Base-by-base conservation (phyloP, 2,888 invertebrate genomes). In the Eupithecia insigniata region DNA sequence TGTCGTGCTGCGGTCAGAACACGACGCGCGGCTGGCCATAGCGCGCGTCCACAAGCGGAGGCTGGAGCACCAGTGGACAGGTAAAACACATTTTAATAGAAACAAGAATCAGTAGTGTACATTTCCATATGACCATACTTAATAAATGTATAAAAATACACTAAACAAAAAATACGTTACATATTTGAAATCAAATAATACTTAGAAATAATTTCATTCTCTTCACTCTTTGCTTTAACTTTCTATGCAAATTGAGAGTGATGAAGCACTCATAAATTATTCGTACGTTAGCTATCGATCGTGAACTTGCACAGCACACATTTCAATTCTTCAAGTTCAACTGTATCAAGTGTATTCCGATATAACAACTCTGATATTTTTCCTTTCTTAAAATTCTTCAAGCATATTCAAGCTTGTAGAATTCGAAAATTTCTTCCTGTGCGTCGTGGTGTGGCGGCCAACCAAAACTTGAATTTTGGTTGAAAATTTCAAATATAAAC, bases 1-100 rank as follows among this genome's bases (percentile, higher is more conserved):
- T 30, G 95, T 98, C 0, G 95, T 96, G 83, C 96, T 98, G 1
- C 95, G 96, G 0, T 95, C 96, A 1, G 93, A 96, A 72, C 96
- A 96, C 84, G 97, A 97, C 82, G 96, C 96, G 0, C 95, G 96
- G 69, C 94, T 96, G 30, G 96, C 97, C 43, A 97, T 98, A 78
- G 97, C 98, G 0, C 96, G 97, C 83, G 94, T 98, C 66, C 98
- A 98, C 89, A 96, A 97, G 71, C 96, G 96, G 72, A 97, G 97
- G 84, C 94, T 98, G 72, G 98, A 92, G 77, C 86, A 87, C 84
- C 87, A 88, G 61, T 93, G 93, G 93, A 85, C 97, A 10, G 96
- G 75, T 75, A 75, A 64, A 5, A 39, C 16, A 39, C 16, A 39
- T 39, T 39, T 39, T 1, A 16, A 39, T 39, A 5, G 16, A 39